phyloP scores from a whole-genome alignment of 2,113 vertebrate species.

The Camelus dromedarius region DNA sequence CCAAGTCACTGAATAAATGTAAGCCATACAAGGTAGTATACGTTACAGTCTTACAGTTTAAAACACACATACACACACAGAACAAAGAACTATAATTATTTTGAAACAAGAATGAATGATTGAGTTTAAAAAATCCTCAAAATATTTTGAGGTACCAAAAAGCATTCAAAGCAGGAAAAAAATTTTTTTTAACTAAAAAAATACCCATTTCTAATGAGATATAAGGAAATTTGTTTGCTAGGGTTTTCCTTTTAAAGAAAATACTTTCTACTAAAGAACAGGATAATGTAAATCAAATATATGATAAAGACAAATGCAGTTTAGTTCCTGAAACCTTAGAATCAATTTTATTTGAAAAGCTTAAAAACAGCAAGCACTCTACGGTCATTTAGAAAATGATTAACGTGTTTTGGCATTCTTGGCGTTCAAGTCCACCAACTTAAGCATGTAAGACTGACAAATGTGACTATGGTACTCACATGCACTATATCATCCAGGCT shows the following conservation, averaged over 20 bases:
- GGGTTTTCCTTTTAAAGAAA: slow-evolving; percentile 52
- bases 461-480: slow-evolving; percentile 88
- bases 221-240: not conserved
- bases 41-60: not conserved
- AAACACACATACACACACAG: not conserved
- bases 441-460: not conserved
- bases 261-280: slow-evolving; percentile 42
- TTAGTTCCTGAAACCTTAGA: not conserved
- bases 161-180: slow-evolving; percentile 27
- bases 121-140: slow-evolving; percentile 29
- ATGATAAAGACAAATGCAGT: slow-evolving; percentile 37
- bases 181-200: slow-evolving; percentile 3
- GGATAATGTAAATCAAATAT: not conserved
- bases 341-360: slow-evolving; percentile 17
- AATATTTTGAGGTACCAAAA: slow-evolving; percentile 55
- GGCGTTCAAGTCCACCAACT: not conserved
- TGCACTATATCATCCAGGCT: slow-evolving; percentile 99
- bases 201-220: not conserved
- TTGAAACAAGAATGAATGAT: slow-evolving; percentile 33
- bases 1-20: slow-evolving; percentile 59
- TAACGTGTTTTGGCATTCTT: not conserved
- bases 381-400: not conserved
- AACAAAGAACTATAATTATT: not conserved
- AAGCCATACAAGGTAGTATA: not conserved
- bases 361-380: slow-evolving; percentile 15